A percentile compares a stretch with the other conserved stretches of the same genome.
phyloP scores from a whole-genome alignment of 2,888 invertebrate genomes.

The Drosophila tanythrix region DNA sequence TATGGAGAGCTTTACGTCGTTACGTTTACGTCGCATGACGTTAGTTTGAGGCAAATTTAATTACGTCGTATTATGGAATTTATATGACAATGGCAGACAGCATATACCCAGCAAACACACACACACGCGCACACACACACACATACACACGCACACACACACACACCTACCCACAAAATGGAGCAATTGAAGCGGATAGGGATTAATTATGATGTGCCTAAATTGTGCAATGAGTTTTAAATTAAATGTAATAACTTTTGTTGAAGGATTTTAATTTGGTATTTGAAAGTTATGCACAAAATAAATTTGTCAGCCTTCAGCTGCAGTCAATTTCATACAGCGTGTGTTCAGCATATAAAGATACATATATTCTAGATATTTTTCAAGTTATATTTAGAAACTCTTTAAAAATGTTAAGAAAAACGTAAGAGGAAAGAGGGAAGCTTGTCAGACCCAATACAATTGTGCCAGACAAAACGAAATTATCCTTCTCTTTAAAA shows the following conservation, averaged over 20 bases:
- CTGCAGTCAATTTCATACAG: constrained; percentile 1
- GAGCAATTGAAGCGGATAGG: constrained; percentile 45
- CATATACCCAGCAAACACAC: constrained; percentile 25
- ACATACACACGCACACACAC: constrained; percentile 20
- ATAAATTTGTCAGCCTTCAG: constrained; percentile 69
- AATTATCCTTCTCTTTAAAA: too few relatives aligned
- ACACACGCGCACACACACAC: constrained; percentile 18
- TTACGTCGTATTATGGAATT: constrained; percentile 83
- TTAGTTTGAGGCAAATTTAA: constrained; percentile 79
- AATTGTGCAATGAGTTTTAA: constrained; percentile 74
- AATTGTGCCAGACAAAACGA: too few relatives aligned
- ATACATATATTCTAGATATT: background rate
- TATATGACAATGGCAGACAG: constrained; percentile 78
- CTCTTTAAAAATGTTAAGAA: background rate
- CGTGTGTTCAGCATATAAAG: background rate
- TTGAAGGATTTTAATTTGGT: constrained; percentile 81
- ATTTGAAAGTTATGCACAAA: constrained; percentile 73
- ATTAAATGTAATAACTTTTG: constrained; percentile 83
- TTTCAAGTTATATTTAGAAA: background rate
- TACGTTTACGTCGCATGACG: constrained; percentile 50
- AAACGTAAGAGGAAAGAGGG: background rate
- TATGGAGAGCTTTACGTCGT: constrained; percentile 72
- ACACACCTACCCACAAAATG: constrained; percentile 25
- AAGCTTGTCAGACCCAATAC: background rate
- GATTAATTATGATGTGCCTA: constrained; percentile 84